phyloP scores from a whole-genome alignment of 2,113 vertebrate genomes.

The Pelecanus crispus region DNA sequence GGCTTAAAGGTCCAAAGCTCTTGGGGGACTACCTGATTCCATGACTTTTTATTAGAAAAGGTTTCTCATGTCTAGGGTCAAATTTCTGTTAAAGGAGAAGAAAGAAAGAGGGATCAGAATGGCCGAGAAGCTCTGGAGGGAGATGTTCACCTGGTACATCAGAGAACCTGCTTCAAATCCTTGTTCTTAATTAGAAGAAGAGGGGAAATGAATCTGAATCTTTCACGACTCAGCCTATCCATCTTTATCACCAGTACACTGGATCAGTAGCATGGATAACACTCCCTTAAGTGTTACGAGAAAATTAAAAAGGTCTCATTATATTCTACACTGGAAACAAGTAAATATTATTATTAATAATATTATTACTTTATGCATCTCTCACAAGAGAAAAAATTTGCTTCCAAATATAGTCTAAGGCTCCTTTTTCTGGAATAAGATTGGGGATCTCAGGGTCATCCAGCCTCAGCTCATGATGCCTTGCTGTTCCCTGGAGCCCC shows the following conservation, averaged over 20 bases:
- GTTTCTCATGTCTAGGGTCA: neutral
- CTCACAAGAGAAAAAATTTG: neutral
- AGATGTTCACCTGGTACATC: neutral
- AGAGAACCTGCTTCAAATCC: neutral
- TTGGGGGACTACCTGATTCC: rapidly evolving
- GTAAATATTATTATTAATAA: neutral
- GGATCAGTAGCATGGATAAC: neutral
- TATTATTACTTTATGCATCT: neutral
- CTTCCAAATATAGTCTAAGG: neutral
- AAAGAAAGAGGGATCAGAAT: neutral
- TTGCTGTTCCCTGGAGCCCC: neutral
- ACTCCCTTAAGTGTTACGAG: neutral
- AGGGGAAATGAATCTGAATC: neutral
- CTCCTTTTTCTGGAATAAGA: neutral
- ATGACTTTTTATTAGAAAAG: neutral
- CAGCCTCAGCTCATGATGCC: neutral
- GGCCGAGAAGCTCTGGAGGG: neutral
- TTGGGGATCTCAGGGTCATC: neutral
- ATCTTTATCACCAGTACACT: neutral
- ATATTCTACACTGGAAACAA: neutral
- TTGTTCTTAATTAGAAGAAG: slow-evolving; percentile 2
- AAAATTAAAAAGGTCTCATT: slow-evolving; percentile 3
- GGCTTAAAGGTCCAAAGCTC: neutral
- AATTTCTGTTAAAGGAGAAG: neutral
- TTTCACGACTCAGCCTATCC: neutral